Conservation (phyloP, 2,888 invertebrate species). For the Bursaphelenchus okinawaensis region DNA sequence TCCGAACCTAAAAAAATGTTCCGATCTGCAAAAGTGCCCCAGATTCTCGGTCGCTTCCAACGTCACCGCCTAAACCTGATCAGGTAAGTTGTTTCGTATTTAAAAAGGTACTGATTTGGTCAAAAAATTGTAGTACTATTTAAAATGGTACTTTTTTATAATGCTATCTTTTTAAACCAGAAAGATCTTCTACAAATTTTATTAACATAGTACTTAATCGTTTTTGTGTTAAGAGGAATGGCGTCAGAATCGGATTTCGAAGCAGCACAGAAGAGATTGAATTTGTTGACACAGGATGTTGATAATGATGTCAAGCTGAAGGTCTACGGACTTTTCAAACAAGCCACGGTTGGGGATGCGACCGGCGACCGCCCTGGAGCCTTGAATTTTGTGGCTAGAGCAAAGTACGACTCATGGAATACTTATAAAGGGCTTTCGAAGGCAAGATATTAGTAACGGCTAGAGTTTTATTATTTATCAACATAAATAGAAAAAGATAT, state of each 20-base stretch:
- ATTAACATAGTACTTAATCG: no score
- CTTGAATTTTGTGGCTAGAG: conserved; percentile 64
- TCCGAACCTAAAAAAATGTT: no score
- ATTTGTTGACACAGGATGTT: conserved; percentile 58
- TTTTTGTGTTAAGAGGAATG: conserved; percentile 2
- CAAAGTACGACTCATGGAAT: conserved; percentile 65
- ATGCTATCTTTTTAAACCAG: no score
- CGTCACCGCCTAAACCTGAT: not conserved
- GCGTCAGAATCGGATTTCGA: conserved; percentile 31
- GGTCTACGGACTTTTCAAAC: conserved; percentile 64
- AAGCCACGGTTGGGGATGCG: conserved; percentile 60
- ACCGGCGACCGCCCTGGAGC: conserved; percentile 63
- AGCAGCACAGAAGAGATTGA: conserved; percentile 44
- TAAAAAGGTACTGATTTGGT: no score
- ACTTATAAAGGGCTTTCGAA: conserved; percentile 61
- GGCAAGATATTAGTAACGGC: conserved; percentile 48
- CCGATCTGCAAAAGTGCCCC: not conserved
- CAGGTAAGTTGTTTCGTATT: not conserved
- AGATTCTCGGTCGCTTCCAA: not conserved
- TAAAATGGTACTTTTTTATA: no score
- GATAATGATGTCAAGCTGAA: conserved; percentile 62
- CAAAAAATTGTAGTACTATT: no score
- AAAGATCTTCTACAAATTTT: no score
- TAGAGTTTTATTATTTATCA: conserved; percentile 10
- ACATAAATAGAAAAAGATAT: no score